Conservation (phyloP, 2,888 invertebrate genomes). For the Omphaloscelis lunosa region DNA sequence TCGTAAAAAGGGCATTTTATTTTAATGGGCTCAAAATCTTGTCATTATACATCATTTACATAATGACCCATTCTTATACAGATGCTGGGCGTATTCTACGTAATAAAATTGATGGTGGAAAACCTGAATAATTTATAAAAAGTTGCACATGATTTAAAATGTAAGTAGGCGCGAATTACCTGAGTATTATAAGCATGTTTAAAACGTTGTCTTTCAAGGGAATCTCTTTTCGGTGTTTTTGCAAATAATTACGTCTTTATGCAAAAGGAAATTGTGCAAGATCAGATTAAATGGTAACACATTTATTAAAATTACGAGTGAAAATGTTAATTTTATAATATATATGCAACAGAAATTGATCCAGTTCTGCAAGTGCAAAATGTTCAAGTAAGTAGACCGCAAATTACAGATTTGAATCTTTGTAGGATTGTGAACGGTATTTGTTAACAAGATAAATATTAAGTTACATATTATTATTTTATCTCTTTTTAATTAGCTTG, state of each 20-base stretch:
- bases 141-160: slow-evolving; percentile 72
- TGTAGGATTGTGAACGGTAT: slow-evolving; percentile 50
- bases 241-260: slow-evolving; percentile 69
- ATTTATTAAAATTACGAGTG: slow-evolving; percentile 43
- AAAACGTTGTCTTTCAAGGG: slow-evolving; percentile 70
- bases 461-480: slow-evolving; percentile 47
- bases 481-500: slow-evolving; percentile 62
- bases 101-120: slow-evolving; percentile 70
- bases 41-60: slow-evolving; percentile 78
- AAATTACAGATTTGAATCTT: slow-evolving; percentile 60
- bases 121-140: slow-evolving; percentile 69
- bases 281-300: slow-evolving; percentile 61
- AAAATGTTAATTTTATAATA: slow-evolving; percentile 58
- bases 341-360: slow-evolving; percentile 54
- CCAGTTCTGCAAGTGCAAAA: slow-evolving; percentile 53
- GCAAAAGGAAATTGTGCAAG: slow-evolving; percentile 58
- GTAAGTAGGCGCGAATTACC: slow-evolving; percentile 78
- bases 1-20: slow-evolving; percentile 47
- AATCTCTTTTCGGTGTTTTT: slow-evolving; percentile 65
- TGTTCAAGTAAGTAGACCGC: slow-evolving; percentile 46
- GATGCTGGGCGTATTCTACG: slow-evolving; percentile 72
- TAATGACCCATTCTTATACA: slow-evolving; percentile 79
- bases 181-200: slow-evolving; percentile 61
- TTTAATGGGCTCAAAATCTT: slow-evolving; percentile 68
- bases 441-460: slow-evolving; percentile 59